Evolutionary conservation across 2,888 invertebrate species (phyloP).

Genomic region (Pediacus dermestoides): DNA sequence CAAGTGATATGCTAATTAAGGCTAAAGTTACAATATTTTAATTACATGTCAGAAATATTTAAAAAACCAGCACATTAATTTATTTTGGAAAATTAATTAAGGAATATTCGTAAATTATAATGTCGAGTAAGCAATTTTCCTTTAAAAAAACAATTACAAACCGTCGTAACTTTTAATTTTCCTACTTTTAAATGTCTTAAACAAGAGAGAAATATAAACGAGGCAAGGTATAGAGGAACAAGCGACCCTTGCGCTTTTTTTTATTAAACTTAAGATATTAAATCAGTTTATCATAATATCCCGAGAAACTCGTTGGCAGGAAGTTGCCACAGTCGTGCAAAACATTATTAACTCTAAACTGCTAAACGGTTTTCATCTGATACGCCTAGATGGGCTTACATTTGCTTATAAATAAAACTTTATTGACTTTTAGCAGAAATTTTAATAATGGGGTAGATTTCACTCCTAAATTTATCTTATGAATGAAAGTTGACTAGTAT

Average conservation of each 20-base stretch:
- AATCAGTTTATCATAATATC: constrained; percentile 47
- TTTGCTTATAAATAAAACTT: constrained; percentile 14
- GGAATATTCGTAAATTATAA: constrained; percentile 4
- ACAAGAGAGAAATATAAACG: constrained; percentile 12
- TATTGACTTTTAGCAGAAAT: constrained; percentile 8
- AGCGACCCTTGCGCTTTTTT: constrained; percentile 20
- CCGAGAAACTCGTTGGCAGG: constrained; percentile 34
- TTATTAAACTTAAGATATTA: constrained; percentile 45
- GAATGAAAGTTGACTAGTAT: too few species aligned
- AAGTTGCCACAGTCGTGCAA: constrained; percentile 30
- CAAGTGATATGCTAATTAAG: too few species aligned
- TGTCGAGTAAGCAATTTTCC: constrained; percentile 1
- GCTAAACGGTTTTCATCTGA: constrained; percentile 38
- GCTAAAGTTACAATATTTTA: too few species aligned
- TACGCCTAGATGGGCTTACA: constrained; percentile 24
- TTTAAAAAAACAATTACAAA: constrained; percentile 17
- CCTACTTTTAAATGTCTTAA: constrained; percentile 17
- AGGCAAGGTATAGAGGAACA: constrained; percentile 5
- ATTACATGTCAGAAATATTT: too few species aligned
- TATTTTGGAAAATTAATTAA: constrained; percentile 5
- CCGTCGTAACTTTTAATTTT: constrained; percentile 19
- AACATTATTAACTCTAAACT: constrained; percentile 40
- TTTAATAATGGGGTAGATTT: constrained; percentile 6
- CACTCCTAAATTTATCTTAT: too few species aligned
- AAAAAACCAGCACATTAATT: constrained; percentile 1